Percentiles rank a stretch among this genome's conserved stretches.
Conservation (phyloP, 2,797 vertebrate species). For the Erethizon dorsatum region DNA sequence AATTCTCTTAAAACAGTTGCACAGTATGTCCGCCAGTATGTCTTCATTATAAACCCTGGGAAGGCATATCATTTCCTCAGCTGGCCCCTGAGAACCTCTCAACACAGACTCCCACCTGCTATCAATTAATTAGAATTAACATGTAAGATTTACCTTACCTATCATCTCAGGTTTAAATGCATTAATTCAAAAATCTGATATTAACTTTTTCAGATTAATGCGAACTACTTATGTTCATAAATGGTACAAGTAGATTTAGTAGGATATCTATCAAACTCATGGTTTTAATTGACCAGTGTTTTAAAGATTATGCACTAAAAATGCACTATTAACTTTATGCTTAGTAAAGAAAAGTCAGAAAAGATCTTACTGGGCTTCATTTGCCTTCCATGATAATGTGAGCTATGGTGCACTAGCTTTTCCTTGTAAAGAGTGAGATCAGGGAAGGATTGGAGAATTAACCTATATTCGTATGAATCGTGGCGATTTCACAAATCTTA, state of each 20-base stretch:
- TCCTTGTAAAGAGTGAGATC: not conserved
- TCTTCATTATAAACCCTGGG: not conserved
- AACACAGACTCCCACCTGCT: not conserved
- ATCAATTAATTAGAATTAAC: not conserved
- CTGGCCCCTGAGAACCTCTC: not conserved
- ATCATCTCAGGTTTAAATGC: not conserved
- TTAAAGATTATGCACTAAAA: slow-evolving; percentile 42
- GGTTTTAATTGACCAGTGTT: not conserved
- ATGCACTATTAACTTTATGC: not conserved
- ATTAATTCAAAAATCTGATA: slow-evolving; percentile 26
- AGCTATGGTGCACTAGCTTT: not conserved
- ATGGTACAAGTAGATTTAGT: not conserved
- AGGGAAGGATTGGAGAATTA: not conserved
- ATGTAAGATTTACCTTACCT: not conserved
- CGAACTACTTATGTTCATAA: not conserved
- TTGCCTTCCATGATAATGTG: not conserved
- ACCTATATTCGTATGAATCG: not conserved
- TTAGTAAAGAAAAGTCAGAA: not conserved
- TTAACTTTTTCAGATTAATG: not conserved
- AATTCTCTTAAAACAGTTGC: not conserved
- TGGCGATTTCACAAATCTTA: not conserved
- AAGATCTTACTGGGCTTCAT: not conserved
- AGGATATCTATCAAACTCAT: not conserved
- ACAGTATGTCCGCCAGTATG: not conserved
- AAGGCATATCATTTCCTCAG: not conserved